Conservation (phyloP, 2,113 vertebrate genomes). For the Ophiodon elongatus region DNA sequence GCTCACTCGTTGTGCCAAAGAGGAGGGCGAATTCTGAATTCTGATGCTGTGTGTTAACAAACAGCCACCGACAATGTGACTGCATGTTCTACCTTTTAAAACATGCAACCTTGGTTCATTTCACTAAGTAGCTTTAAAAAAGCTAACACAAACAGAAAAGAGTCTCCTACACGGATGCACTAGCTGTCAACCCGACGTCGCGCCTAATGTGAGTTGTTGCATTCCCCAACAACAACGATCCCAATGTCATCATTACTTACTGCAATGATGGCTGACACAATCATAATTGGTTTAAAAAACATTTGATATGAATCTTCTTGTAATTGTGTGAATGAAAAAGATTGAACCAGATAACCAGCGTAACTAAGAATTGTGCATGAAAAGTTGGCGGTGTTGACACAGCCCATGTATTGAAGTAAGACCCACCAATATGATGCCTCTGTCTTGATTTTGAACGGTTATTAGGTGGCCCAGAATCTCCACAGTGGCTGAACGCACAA, state of each 20-base stretch:
- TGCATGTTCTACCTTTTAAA: too few species aligned
- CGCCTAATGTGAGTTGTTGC: not conserved
- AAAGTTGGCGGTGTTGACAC: not conserved
- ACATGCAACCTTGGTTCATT: too few species aligned
- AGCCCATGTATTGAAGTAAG: not conserved
- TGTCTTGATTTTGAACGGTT: not conserved
- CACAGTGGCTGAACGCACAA: conserved; percentile 30
- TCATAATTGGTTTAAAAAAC: not conserved
- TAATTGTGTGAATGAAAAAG: not conserved
- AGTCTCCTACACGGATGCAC: too few species aligned
- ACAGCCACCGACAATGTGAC: too few species aligned
- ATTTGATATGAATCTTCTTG: too few species aligned
- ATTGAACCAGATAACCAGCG: not conserved
- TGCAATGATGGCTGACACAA: not conserved
- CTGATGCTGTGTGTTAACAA: too few species aligned
- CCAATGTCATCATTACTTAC: not conserved
- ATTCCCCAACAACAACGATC: not conserved
- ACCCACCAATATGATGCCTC: conserved; percentile 25
- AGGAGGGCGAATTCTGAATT: too few species aligned
- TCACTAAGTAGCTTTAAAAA: too few species aligned
- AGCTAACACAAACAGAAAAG: too few species aligned
- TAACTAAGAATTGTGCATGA: not conserved
- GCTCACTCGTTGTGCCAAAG: too few species aligned
- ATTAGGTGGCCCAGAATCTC: conserved; percentile 27
- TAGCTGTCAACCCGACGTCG: not conserved